These are phyloP conservation scores for Dolichopus griseipennis DNA, from an alignment of 2,888 invertebrate species.

Conservation along the genomic window DNA sequence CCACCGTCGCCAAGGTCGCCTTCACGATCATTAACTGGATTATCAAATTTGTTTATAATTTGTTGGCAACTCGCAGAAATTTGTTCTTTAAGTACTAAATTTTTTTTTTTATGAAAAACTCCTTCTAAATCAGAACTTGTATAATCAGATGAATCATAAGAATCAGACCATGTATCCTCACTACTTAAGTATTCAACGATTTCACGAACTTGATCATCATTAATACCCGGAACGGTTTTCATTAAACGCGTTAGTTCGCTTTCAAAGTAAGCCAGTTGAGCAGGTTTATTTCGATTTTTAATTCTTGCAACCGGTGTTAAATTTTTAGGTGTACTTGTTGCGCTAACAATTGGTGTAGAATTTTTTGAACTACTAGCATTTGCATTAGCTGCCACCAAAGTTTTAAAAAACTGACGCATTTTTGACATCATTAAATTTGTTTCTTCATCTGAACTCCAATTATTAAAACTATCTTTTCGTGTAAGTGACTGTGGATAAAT, in stretches of 20 bases:
- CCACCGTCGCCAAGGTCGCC: constrained; percentile 48
- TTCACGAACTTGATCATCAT: constrained; percentile 82
- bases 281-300: constrained; percentile 63
- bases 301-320: constrained; percentile 50
- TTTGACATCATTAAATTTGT: constrained; percentile 92
- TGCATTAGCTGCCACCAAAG: constrained; percentile 65
- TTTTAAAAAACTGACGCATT: constrained; percentile 87
- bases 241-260: constrained; percentile 79
- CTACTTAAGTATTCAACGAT: constrained; percentile 87
- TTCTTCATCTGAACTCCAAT: constrained; percentile 90
- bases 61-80: constrained; percentile 82
- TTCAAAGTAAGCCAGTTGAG: constrained; percentile 81
- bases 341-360: constrained; percentile 38
- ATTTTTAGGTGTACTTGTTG: constrained; percentile 22
- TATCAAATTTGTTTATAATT: constrained; percentile 78
- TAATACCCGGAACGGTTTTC: constrained; percentile 87
- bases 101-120: constrained; percentile 47
- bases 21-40: constrained; percentile 49
- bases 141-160: constrained; percentile 86
- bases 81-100: constrained; percentile 68
- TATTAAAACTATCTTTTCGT: constrained; percentile 83
- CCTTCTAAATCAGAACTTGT: constrained; percentile 81
- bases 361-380: constrained; percentile 41
- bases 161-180: constrained; percentile 90
- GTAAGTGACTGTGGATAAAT: constrained; percentile 43